Base-by-base conservation (phyloP, 2,888 invertebrate species). In the Drosophila macrospina region DNA sequence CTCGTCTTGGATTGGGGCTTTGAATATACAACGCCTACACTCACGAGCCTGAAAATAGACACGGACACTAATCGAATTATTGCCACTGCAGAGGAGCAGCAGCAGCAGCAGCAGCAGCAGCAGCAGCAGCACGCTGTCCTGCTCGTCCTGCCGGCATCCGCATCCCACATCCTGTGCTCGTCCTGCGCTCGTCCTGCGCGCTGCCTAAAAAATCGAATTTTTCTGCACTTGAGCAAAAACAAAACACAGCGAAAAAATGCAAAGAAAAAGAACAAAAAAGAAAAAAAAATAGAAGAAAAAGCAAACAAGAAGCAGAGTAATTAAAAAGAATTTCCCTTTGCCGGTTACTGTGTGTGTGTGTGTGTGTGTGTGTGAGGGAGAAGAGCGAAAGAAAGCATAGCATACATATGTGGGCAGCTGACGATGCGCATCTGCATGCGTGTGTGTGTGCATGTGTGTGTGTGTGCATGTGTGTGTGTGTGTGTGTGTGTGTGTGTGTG, bases 31-130 rank as follows among this genome's bases (percentile, higher is more conserved):
- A 74, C 74, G 71, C 69, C 80, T 78, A 80, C 80, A 69, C 57
- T 54, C 69, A 70, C 65, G 75, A 83, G 88, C 80, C 86, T 85
- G 88, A 86, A 85, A 86, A 86, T 80, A 85, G 84, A 80, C 86
- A 83, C 78, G 69, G 84, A 80, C 88, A 87, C 87, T 89, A 89
- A 89, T 89, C 89, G 90, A 89, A 89, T 89, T 89, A 89, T 89
- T 90, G 87, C 90, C 90, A 90, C 87, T 90, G 89, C 88, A 88
- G 79, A 84, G 83, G 86, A 88, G 80, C 74, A 60, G 56, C 45
- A 28, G 28, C 47, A 47, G 30, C 28, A 16, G n/a, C n/a, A 88
- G 80, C 74, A 60, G 56, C 45, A 28, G 28, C 47, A 47, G 30
- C 28, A 16, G n/a, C 45, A 28, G n/a, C 26, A 13, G 13, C 7